Conservation (phyloP, 2,888 invertebrate genomes). For the Epinotia ramella region DNA sequence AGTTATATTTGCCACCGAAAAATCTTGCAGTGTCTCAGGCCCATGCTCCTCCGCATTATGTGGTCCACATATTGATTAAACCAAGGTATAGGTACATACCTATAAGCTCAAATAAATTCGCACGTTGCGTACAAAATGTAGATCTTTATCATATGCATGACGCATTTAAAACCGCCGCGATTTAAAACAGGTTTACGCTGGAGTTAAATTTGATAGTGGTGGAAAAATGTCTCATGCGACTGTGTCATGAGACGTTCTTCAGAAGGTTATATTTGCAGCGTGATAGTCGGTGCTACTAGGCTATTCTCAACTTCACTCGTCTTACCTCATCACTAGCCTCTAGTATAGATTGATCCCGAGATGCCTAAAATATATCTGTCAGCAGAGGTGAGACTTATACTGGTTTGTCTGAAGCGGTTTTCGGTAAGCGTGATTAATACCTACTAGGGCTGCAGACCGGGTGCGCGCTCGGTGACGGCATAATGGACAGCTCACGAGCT, state of each 20-base stretch:
- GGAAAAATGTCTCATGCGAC: neutral
- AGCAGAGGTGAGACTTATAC: neutral
- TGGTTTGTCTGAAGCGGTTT: neutral
- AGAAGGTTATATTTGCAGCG: neutral
- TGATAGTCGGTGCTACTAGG: conserved; percentile 29
- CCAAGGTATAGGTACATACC: too few relatives aligned
- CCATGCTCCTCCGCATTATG: too few relatives aligned
- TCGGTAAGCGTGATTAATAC: neutral
- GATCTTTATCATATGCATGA: conserved; percentile 13
- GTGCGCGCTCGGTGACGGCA: conserved; percentile 66
- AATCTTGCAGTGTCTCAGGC: too few relatives aligned
- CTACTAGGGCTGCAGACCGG: conserved; percentile 56
- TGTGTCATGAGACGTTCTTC: neutral
- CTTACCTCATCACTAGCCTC: neutral
- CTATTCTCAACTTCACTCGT: neutral
- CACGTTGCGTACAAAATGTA: neutral
- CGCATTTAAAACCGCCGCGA: neutral
- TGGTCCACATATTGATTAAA: too few relatives aligned
- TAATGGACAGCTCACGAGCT: conserved; percentile 73
- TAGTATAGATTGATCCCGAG: neutral
- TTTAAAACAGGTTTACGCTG: conserved; percentile 18
- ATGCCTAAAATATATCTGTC: neutral
- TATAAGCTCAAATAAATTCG: neutral
- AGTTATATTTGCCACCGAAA: too few relatives aligned
- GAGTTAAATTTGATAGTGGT: neutral